Evolutionary conservation across 2,888 invertebrate species (phyloP).

Genomic region (Acleris holmiana): DNA sequence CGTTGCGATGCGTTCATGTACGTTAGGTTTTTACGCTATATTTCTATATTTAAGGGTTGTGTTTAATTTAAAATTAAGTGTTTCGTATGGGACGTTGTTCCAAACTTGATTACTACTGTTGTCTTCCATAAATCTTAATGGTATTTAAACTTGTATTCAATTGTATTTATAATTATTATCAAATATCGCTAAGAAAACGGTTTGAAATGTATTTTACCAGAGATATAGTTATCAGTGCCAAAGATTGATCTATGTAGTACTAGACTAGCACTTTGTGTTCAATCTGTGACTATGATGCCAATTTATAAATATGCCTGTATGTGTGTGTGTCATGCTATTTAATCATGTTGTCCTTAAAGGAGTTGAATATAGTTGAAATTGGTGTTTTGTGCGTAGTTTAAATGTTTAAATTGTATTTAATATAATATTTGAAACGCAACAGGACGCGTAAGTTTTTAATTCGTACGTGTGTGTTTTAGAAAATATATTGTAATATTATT

Average conservation of each 20-base stretch:
- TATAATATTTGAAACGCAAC: constrained; percentile 51
- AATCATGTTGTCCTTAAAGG: constrained; percentile 58
- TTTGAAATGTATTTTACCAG: neutral
- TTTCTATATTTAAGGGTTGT: constrained; percentile 46
- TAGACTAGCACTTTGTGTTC: neutral
- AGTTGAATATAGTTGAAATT: constrained; percentile 41
- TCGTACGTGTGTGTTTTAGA: constrained; percentile 57
- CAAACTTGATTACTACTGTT: constrained; percentile 53
- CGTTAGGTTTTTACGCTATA: constrained; percentile 69
- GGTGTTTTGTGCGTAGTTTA: constrained; percentile 41
- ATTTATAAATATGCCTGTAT: constrained; percentile 25
- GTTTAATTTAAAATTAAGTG: constrained; percentile 38
- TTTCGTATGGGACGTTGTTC: constrained; percentile 42
- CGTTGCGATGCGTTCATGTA: constrained; percentile 81
- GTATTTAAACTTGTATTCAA: constrained; percentile 37
- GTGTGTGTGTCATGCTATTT: constrained; percentile 31
- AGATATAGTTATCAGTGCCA: constrained; percentile 10
- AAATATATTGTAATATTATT: constrained; percentile 38
- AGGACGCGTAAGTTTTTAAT: constrained; percentile 59
- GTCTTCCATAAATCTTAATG: constrained; percentile 68
- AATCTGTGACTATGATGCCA: constrained; percentile 6
- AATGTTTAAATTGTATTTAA: constrained; percentile 43
- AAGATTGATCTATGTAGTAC: neutral
- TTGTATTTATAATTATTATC: constrained; percentile 29
- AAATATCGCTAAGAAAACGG: constrained; percentile 4